Base-by-base conservation (phyloP, 2,797 vertebrate genomes). In the Urosaurus nigricauda region DNA sequence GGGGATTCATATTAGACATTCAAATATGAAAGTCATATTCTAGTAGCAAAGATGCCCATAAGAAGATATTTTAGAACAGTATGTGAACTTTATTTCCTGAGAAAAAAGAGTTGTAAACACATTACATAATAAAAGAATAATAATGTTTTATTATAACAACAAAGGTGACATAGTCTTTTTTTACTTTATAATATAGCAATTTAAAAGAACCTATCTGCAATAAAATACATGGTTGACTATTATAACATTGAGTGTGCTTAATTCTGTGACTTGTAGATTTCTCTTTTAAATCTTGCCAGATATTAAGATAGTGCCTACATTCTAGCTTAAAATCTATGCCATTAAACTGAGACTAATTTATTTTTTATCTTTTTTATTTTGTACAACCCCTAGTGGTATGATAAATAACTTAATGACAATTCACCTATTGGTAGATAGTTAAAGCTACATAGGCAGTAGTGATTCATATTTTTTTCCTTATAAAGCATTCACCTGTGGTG, bases 1-100 rank as follows among this genome's bases (percentile, higher is more conserved):
- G n/a, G 94, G 95, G 95, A 92, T 94, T 95, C 91, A 93, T 93
- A 96, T 95, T 95, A 94, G 65, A 86, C 88, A 95, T 95, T 95
- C 94, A 96, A 96, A 96, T 94, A 95, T 94, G 92, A 85, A 95
- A 95, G 92, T 90, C 84, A 86, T 65, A 92, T 93, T 95, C 92
- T 89, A 92, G 85, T 89, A 51, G 83, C 88, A 95, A 94, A 95
- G 93, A 94, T 68, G 87, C 37, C 93, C 94, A 89, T 1, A 40
- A 63, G 5, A 82, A 89, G 92, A 93, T 91, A 92, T 90, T 89
- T 94, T 65, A 94, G 93, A 95, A 93, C 75, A 70, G 43, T 65
- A 95, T 96, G 93, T 1, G 84, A 95, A 93, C 83, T 87, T 86
- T 90, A 74, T 63, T 95, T 96, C 78, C 91, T 93, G 83, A 47